phyloP scores from a whole-genome alignment of 2,113 vertebrate species.

The Indicator maculatus region DNA sequence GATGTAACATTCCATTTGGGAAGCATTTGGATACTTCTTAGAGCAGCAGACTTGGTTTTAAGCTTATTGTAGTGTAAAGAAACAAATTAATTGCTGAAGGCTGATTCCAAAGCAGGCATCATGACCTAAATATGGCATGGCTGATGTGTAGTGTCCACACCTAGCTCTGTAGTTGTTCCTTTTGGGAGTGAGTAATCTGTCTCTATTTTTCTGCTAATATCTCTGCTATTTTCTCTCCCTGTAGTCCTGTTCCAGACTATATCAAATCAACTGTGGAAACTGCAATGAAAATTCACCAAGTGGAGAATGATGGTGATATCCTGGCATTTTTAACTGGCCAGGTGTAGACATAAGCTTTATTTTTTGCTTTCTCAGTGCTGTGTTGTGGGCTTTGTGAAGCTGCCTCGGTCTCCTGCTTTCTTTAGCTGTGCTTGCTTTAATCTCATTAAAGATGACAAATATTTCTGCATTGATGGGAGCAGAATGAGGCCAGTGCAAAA shows the following conservation, averaged over 20 bases:
- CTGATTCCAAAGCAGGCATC: background rate
- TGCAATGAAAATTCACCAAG: slow-evolving; percentile 95
- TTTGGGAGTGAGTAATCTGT: background rate
- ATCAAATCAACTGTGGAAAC: slow-evolving; percentile 97
- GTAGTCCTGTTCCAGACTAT: slow-evolving; percentile 96
- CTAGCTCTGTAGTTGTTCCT: background rate
- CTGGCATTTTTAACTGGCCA: slow-evolving; percentile 96
- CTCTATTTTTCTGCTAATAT: background rate
- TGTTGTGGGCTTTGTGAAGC: background rate
- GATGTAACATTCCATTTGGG: background rate
- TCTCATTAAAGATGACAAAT: background rate
- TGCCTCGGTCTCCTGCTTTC: background rate
- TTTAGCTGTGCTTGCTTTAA: background rate
- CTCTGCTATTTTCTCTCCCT: background rate
- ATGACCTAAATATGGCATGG: background rate
- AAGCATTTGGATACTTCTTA: background rate
- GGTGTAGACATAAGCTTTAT: slow-evolving; percentile 71
- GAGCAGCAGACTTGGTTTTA: background rate
- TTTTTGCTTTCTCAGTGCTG: background rate
- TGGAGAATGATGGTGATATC: slow-evolving; percentile 92
- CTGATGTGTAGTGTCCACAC: background rate
- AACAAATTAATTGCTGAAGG: background rate
- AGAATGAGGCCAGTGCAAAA: background rate
- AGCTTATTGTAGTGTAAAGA: background rate
- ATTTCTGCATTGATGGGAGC: background rate